Evolutionary conservation across 2,797 vertebrate species (phyloP).

Genomic region (Sebastes elongatus): DNA sequence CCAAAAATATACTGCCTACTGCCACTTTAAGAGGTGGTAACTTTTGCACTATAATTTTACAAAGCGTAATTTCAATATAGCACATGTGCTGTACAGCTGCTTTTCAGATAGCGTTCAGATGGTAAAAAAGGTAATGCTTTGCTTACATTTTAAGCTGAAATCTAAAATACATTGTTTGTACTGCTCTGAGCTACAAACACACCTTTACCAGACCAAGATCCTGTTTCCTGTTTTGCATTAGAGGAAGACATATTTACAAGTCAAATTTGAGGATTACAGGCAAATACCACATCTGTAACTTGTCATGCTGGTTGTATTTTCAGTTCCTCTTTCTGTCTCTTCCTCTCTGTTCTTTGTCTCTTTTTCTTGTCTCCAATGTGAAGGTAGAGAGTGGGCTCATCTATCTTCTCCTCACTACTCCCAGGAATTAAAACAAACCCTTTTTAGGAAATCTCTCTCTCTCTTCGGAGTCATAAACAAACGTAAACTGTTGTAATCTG

Average conservation of each 20-base stretch:
- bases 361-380: not conserved
- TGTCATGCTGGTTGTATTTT: not conserved
- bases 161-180: not conserved
- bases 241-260: constrained; percentile 59
- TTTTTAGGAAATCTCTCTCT: not conserved
- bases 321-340: not conserved
- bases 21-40: not conserved
- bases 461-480: not conserved
- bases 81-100: not conserved
- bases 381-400: not conserved
- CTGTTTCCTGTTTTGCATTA: constrained; percentile 24
- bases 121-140: not conserved
- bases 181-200: not conserved
- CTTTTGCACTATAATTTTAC: not conserved
- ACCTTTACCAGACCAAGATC: not conserved
- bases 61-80: not conserved
- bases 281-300: not conserved
- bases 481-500: not conserved
- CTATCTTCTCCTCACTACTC: not conserved
- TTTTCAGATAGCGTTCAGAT: not conserved
- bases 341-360: not conserved
- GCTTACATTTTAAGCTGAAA: not conserved
- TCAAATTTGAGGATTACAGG: constrained; percentile 49
- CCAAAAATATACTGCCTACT: too few relatives aligned
- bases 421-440: constrained; percentile 1